Conservation (phyloP, 2,888 invertebrate species). For the Anthophora plumipes region DNA sequence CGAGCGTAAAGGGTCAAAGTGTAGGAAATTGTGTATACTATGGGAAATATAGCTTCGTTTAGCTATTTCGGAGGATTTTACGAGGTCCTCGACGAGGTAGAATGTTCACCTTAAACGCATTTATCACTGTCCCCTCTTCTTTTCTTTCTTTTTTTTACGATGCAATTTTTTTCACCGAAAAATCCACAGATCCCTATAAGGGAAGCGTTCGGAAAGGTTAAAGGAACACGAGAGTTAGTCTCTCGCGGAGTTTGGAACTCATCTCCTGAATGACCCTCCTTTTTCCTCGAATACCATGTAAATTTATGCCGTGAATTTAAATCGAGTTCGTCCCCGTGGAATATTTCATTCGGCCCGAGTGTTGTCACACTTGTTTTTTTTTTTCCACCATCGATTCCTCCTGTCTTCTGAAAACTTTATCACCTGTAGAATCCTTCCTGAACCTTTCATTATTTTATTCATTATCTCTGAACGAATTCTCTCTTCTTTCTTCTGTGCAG, state of each 20-base stretch:
- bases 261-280: background rate
- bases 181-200: background rate
- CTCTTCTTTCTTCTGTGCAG: too few species aligned
- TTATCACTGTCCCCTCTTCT: background rate
- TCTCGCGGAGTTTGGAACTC: background rate
- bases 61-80: too few species aligned
- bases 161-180: too few species aligned
- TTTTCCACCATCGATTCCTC: background rate
- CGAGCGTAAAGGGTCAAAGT: too few species aligned
- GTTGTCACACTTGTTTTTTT: background rate
- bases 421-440: background rate
- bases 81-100: too few species aligned
- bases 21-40: too few species aligned
- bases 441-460: background rate
- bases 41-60: too few species aligned
- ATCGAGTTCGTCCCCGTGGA: background rate
- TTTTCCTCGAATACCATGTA: background rate
- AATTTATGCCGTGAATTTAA: constrained; percentile 25
- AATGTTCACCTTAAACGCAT: too few species aligned
- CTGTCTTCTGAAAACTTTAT: background rate
- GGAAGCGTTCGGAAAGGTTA: background rate
- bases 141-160: too few species aligned
- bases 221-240: background rate
- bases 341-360: background rate
- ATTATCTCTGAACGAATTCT: too few species aligned